Conservation (phyloP, 2,113 vertebrate genomes). For the Zapus hudsonius region DNA sequence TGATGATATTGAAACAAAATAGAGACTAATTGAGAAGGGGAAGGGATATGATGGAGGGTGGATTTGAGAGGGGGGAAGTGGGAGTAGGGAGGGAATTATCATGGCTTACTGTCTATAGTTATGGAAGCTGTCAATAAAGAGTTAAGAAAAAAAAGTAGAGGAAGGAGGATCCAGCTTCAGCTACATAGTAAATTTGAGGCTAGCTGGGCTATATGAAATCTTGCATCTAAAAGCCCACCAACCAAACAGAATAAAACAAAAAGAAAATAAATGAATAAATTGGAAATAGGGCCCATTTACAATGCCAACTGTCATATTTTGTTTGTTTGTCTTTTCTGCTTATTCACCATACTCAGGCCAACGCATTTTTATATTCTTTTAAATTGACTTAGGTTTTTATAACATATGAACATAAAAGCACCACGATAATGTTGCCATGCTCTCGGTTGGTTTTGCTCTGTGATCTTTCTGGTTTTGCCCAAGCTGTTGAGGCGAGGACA, state of each 20-base stretch:
- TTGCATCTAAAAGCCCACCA: not conserved
- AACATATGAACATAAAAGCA: not conserved
- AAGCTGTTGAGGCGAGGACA: constrained; percentile 35
- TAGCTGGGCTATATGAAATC: not conserved
- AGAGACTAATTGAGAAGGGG: too few relatives aligned
- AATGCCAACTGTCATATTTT: not conserved
- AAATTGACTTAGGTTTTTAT: constrained; percentile 16
- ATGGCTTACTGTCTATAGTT: too few relatives aligned
- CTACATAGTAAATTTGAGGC: not conserved
- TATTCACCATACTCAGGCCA: constrained; percentile 17
- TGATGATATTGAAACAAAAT: too few relatives aligned
- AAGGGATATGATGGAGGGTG: too few relatives aligned
- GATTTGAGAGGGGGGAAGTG: too few relatives aligned
- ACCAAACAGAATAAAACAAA: not conserved
- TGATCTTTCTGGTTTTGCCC: constrained; percentile 64
- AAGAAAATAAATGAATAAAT: not conserved
- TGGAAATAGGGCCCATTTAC: not conserved
- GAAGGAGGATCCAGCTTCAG: not conserved
- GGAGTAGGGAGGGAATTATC: too few relatives aligned
- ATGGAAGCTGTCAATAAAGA: too few relatives aligned
- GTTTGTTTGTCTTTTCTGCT: not conserved
- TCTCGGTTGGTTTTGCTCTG: not conserved
- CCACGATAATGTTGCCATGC: not conserved
- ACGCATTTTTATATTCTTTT: not conserved
- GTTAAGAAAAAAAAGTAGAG: too few relatives aligned